Percentiles rank a stretch among this genome's conserved stretches.
These are phyloP conservation scores for Aegotheles bennettii DNA, from an alignment of 2,113 vertebrate species.

Conservation along the genomic window DNA sequence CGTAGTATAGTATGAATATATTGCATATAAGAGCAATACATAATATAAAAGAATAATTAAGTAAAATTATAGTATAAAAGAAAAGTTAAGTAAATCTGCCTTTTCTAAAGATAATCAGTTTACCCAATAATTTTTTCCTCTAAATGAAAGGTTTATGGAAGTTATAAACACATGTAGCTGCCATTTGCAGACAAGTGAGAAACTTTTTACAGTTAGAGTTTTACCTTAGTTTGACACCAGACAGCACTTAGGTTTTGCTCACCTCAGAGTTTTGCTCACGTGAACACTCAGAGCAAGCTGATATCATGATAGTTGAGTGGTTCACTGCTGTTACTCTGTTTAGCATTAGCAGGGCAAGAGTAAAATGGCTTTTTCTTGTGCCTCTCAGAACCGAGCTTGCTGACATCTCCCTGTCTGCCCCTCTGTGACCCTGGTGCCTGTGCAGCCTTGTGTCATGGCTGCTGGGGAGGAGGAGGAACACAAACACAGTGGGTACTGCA, in stretches of 20 bases:
- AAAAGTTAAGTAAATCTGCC: background rate
- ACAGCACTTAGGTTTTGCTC: background rate
- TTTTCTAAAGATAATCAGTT: background rate
- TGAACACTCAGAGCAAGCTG: background rate
- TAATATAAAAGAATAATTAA: background rate
- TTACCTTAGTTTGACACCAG: background rate
- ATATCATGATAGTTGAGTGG: background rate
- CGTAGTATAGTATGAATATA: background rate
- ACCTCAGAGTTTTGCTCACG: background rate
- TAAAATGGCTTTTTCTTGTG: rapidly evolving
- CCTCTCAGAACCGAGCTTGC: background rate
- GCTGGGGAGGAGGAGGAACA: background rate
- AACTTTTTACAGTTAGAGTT: background rate
- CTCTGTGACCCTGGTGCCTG: background rate
- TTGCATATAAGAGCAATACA: background rate
- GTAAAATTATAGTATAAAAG: background rate
- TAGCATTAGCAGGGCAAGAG: background rate
- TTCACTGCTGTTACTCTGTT: background rate
- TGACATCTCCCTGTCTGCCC: rapidly evolving
- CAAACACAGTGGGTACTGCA: too few species aligned
- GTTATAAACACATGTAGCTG: background rate
- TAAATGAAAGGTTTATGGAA: background rate
- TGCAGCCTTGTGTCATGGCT: rapidly evolving
- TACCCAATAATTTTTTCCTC: background rate
- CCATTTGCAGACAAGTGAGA: background rate